phyloP scores from a whole-genome alignment of 2,113 vertebrate species.

The Leucosticte australis region DNA sequence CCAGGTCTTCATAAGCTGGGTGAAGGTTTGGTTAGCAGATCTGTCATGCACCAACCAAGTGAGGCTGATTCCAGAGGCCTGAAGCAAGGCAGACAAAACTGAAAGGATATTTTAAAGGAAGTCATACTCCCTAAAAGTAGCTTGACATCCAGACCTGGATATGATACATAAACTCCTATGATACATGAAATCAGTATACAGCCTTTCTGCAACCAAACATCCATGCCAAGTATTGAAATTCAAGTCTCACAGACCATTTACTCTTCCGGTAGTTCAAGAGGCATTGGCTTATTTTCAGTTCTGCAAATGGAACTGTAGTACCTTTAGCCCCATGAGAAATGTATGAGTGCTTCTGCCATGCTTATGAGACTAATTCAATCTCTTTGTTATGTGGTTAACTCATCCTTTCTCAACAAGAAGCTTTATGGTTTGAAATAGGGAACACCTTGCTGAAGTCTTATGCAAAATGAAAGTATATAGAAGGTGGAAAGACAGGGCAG shows the following conservation, averaged over 20 bases:
- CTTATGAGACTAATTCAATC: not conserved
- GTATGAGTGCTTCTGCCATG: not conserved
- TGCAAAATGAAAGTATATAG: not conserved
- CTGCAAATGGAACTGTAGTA: not conserved
- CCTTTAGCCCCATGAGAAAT: not conserved
- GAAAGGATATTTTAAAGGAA: not conserved
- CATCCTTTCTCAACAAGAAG: not conserved
- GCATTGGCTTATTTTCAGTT: not conserved
- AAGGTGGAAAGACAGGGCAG: not conserved
- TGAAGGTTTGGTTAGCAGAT: not conserved
- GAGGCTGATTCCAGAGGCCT: not conserved
- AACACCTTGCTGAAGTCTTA: not conserved
- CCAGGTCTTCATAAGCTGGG: accelerated
- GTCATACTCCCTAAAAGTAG: not conserved
- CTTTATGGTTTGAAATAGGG: not conserved
- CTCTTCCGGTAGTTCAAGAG: not conserved
- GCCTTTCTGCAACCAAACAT: not conserved
- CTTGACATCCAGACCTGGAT: not conserved
- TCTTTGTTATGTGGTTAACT: not conserved
- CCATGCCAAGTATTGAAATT: not conserved
- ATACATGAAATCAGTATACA: not conserved
- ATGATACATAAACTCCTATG: not conserved
- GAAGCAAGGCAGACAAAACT: not conserved
- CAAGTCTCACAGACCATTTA: not conserved
- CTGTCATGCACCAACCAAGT: not conserved